These are phyloP conservation scores for Perizoma flavofasciatum DNA, from an alignment of 2,888 invertebrate genomes.

Conservation along the genomic window DNA sequence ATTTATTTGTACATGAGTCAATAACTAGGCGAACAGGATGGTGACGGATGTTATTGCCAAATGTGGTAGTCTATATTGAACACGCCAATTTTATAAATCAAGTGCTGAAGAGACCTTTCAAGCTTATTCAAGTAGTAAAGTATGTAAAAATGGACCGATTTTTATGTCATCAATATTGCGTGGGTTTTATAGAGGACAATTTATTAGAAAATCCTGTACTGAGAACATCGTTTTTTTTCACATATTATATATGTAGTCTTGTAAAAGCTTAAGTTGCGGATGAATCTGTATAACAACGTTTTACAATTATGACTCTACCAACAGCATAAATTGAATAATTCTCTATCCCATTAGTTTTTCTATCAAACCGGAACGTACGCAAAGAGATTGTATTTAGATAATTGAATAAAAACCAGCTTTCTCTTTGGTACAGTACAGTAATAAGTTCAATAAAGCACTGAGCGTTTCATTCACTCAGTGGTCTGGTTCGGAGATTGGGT, in stretches of 20 bases:
- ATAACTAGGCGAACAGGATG: slow-evolving; percentile 40
- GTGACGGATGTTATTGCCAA: slow-evolving; percentile 27
- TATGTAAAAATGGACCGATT: too few relatives aligned
- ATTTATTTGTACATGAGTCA: slow-evolving; percentile 19
- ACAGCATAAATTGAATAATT: background rate
- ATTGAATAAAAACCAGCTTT: slow-evolving; percentile 28
- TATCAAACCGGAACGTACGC: slow-evolving; percentile 14
- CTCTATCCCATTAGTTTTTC: slow-evolving; percentile 11
- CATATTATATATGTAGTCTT: too few relatives aligned
- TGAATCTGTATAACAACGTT: too few relatives aligned
- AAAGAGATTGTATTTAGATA: slow-evolving; percentile 21
- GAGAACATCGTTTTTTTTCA: too few relatives aligned
- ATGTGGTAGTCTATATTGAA: slow-evolving; percentile 29
- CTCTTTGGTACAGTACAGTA: slow-evolving; percentile 27
- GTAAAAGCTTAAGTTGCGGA: too few relatives aligned
- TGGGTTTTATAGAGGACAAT: too few relatives aligned
- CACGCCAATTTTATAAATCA: slow-evolving; percentile 30
- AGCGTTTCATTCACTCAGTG: slow-evolving; percentile 44
- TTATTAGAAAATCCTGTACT: too few relatives aligned
- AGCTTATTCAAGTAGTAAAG: too few relatives aligned
- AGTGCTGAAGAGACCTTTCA: slow-evolving; percentile 8
- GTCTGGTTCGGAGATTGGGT: slow-evolving; percentile 60
- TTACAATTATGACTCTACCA: too few relatives aligned
- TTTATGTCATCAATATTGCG: too few relatives aligned
- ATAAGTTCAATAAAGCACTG: slow-evolving; percentile 47